phyloP scores from a whole-genome alignment of 92 coral and sea anemone species.

The Scolanthus callimorphus region DNA sequence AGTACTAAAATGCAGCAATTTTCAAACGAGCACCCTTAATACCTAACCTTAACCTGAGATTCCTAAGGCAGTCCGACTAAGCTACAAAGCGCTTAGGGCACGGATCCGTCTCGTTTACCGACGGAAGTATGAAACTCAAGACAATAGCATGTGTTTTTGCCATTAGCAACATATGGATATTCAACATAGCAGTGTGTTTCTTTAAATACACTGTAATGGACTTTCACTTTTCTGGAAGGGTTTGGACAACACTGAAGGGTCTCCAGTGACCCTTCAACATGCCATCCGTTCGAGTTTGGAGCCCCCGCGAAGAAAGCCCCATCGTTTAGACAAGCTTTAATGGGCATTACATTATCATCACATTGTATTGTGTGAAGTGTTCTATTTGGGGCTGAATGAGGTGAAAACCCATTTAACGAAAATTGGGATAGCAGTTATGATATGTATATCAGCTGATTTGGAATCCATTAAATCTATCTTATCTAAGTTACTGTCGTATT shows the following conservation, averaged over 20 bases:
- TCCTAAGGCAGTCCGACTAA: no score
- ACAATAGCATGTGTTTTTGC: slow-evolving; percentile 69
- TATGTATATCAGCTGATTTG: neutral
- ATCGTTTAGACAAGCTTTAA: slow-evolving; percentile 55
- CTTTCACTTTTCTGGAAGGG: slow-evolving; percentile 59
- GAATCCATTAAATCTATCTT: neutral
- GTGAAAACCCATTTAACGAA: slow-evolving; percentile 68
- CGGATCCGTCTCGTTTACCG: slow-evolving; percentile 45
- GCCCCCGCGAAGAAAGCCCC: slow-evolving; percentile 53
- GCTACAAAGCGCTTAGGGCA: no score
- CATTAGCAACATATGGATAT: slow-evolving; percentile 60
- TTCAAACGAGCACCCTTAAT: no score
- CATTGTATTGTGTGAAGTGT: slow-evolving; percentile 74
- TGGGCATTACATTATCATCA: slow-evolving; percentile 60
- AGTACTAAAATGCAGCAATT: no score
- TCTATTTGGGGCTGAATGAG: slow-evolving; percentile 71
- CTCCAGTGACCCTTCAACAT: no score
- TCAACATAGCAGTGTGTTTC: slow-evolving; percentile 35
- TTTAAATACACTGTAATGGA: slow-evolving; percentile 68
- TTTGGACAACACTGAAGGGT: no score
- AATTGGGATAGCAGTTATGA: slow-evolving; percentile 15
- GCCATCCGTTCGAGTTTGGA: slow-evolving; percentile 91
- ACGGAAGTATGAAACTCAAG: slow-evolving; percentile 86
- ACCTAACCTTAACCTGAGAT: no score
- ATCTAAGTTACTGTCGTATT: no score